Evolutionary conservation across 2,797 vertebrate species (phyloP), one percentile per base, ranked within the genome.

Genomic region (Lemur catta): DNA sequence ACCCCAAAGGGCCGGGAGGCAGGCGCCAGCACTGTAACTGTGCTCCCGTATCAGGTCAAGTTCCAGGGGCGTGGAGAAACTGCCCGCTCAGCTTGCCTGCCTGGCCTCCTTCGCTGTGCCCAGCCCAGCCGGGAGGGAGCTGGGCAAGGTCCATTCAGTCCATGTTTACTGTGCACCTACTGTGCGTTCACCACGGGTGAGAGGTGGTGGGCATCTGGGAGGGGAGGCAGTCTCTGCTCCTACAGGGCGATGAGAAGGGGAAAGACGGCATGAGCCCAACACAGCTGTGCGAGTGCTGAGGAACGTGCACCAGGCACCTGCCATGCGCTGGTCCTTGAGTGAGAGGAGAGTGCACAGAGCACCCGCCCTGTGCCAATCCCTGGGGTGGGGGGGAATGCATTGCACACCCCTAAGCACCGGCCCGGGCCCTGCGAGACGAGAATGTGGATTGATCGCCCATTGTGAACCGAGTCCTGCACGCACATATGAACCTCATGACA

Each of bases 401-500:
- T 41, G 55, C 65, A 63, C 8, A 15, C n/a, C n/a, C 38, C 38
- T 38, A 38, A 38, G 38, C 38, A 38, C 38, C 38, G n/a, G n/a
- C n/a, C 61, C 3, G 3, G n/a, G 1, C 14, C 28, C 24, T 26
- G 48, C 38, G 69, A n/a, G 50, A 35, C 28, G 43, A 46, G 6
- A 50, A 28, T 4, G 3, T 0, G 26, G 18, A 33, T 2, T 10
- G 28, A 74, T 26, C 0, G 1, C 13, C 71, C 11, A 2, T 7
- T 13, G 15, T 0, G 1, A 28, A 24, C n/a, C 0, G 30, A 90
- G 75, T 22, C 20, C 74, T 0, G 76, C 89, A 12, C 30, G 14
- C 28, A 6, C 28, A 43, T 41, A n/a, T 30, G 43, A 55, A 30
- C 24, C 10, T 8, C 33, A 7, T 0, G 14, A 13, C 14, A 12